Evolutionary conservation across 2,888 invertebrate genomes (phyloP), one percentile per base, ranked within the genome.

Genomic region (Standfussiana lucernea): DNA sequence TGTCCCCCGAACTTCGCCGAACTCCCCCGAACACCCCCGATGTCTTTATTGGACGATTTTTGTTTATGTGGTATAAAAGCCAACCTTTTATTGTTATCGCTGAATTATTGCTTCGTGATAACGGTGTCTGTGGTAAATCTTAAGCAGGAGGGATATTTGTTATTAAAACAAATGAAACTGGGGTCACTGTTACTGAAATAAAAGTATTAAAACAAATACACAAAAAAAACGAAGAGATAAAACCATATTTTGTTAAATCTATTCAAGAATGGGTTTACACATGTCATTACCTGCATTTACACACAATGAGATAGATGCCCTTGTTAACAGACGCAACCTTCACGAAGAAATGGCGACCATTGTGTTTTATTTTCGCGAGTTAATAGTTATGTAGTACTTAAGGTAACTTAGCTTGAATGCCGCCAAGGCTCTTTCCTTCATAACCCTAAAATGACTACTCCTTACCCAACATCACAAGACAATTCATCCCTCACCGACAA

Each of bases 11-110:
- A 85, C 89, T 89, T 90, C 91, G 82, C 89, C 91, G 84, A 87
- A 77, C 40, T 64, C 45, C 24, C 56, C 89, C 91, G 85, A 88
- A 79, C 47, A 47, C n/a, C 42, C 40, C 87, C 87, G 82, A 89
- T 86, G 91, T 89, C 91, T 93, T 93, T 93, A 92, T 93, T 90
- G 89, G 85, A 85, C 91, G 86, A 91, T 92, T 92, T 90, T 89
- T 92, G 90, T 93, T 91, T 93, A 92, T 90, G 89, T 84, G 90
- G 80, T 73, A 80, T 80, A 71, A 80, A 88, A 75, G 53, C 85
- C 82, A 77, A 77, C 75, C 78, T 93, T 90, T 93, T 93, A 92
- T 92, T 91, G 88, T 89, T 87, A 88, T 86, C 77, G 81, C 74
- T 88, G 84, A 91, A 87, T 91, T 90, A 92, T 91, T 87, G 79